Evolutionary conservation across 2,888 invertebrate species (phyloP).

Genomic region (Drosophila pegasa): DNA sequence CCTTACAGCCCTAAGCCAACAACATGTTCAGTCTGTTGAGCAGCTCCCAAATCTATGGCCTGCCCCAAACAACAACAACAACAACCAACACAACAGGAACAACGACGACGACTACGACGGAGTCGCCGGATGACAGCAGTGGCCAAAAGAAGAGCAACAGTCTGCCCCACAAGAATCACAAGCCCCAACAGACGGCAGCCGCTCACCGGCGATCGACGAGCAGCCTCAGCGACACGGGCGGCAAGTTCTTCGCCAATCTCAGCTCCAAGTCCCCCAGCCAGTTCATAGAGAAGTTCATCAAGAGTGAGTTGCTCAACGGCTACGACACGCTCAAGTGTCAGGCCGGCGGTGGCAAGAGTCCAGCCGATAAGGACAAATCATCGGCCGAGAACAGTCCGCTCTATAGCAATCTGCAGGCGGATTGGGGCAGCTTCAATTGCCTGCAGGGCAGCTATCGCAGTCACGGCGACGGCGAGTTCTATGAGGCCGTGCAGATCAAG

Average conservation of each 20-base stretch:
- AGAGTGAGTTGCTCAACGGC: constrained; percentile 79
- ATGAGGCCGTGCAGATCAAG: constrained; percentile 74
- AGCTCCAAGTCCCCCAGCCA: constrained; percentile 78
- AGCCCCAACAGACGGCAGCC: constrained; percentile 16
- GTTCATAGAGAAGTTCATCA: constrained; percentile 83
- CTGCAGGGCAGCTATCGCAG: constrained; percentile 82
- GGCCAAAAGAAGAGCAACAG: constrained; percentile 68
- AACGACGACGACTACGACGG: constrained; percentile 20
- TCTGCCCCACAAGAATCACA: constrained; percentile 53
- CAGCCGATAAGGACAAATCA: constrained; percentile 34
- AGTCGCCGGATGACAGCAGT: constrained; percentile 35
- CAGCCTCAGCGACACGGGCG: constrained; percentile 62
- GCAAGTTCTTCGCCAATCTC: constrained; percentile 72
- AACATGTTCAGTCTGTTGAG: constrained; percentile 83
- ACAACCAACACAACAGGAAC: too few species aligned
- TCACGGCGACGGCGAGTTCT: constrained; percentile 80
- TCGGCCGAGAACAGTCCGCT: constrained; percentile 39
- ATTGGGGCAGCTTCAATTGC: constrained; percentile 75
- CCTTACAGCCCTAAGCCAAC: constrained; percentile 14
- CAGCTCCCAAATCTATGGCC: constrained; percentile 83
- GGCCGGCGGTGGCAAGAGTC: constrained; percentile 35
- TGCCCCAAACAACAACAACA: constrained; percentile 67
- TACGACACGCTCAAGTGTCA: constrained; percentile 79
- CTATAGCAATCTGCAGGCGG: constrained; percentile 61
- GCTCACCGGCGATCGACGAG: constrained; percentile 59